phyloP scores from a whole-genome alignment of 2,113 vertebrate species.

The Arizona elegans region DNA sequence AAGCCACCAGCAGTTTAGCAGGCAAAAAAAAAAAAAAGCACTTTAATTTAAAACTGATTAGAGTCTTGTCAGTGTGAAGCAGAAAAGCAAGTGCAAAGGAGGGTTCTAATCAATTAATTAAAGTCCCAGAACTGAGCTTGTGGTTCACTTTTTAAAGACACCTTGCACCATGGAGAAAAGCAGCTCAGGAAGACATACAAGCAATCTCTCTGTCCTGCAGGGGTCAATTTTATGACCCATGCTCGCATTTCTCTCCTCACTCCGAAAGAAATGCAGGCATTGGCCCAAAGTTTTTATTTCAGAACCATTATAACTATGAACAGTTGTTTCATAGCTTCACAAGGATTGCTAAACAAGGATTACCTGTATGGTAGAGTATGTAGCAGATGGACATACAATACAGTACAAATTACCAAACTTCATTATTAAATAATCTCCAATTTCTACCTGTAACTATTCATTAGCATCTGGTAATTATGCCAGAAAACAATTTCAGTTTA shows the following conservation, averaged over 20 bases:
- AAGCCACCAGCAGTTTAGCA: neutral
- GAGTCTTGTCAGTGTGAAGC: neutral
- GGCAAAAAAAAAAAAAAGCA: neutral
- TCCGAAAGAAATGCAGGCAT: neutral
- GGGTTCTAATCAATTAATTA: neutral
- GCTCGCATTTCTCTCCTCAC: neutral
- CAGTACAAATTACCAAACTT: neutral
- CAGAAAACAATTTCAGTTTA: neutral
- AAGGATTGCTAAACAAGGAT: neutral
- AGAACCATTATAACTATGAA: neutral
- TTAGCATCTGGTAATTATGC: neutral
- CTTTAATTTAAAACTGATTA: neutral
- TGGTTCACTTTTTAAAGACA: neutral
- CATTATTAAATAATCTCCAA: neutral
- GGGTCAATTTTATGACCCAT: neutral
- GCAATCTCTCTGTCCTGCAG: neutral
- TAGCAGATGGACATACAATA: neutral
- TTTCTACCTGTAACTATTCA: neutral
- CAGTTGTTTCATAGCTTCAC: too few relatives aligned
- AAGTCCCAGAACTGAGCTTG: neutral
- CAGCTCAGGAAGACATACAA: neutral
- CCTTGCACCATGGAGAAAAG: neutral
- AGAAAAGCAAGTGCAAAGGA: neutral
- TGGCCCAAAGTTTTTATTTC: neutral
- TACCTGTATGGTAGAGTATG: neutral